Evolutionary conservation across 2,797 vertebrate genomes (phyloP), one percentile per base, ranked within the genome.

Genomic region (Acipenser oxyrinchus): DNA sequence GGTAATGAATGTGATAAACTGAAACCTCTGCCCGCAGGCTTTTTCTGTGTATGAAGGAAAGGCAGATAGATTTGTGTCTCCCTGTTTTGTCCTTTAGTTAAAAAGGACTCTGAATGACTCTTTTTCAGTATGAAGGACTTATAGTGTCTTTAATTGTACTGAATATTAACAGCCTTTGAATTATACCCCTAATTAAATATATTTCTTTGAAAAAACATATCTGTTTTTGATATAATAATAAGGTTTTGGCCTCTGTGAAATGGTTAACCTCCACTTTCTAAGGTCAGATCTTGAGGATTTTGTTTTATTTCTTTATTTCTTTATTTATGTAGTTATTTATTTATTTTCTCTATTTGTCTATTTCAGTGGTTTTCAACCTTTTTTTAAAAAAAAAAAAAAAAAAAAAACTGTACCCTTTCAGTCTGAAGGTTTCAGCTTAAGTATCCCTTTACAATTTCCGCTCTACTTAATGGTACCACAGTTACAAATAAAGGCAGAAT

Each of bases 1-100:
- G 85, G 86, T 92, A 93, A 93, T 92, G 87, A 92, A 93, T 89
- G 88, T 89, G 84, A 78, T 90, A 81, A 89, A 87, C 82, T 84
- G 84, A 90, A 92, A 87, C 82, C 82, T 83, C 82, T 87, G 85
- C 88, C 91, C 79, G 78, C 88, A 91, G 90, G 83, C 79, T 87
- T 90, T 83, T 81, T 79, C 76, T 77, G 73, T 72, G 78, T 81
- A 74, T 60, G 73, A 68, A 73, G 69, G 71, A 83, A 79, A 75
- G 77, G 37, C 73, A 86, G 77, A 88, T 81, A 83, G 85, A 84
- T 90, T 71, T 84, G 71, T 77, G 48, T 73, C 71, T 79, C 37
- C 37, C 55, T 66, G 0, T 70, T 69, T 63, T 69, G 63, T 79
- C 79, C 75, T 80, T 77, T 77, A 78, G n/a, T 11, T 10, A 48